Percentiles rank a stretch among this genome's conserved stretches.
These are phyloP conservation scores for Parotia lawesii DNA, from an alignment of 2,113 vertebrate genomes.

Conservation along the genomic window DNA sequence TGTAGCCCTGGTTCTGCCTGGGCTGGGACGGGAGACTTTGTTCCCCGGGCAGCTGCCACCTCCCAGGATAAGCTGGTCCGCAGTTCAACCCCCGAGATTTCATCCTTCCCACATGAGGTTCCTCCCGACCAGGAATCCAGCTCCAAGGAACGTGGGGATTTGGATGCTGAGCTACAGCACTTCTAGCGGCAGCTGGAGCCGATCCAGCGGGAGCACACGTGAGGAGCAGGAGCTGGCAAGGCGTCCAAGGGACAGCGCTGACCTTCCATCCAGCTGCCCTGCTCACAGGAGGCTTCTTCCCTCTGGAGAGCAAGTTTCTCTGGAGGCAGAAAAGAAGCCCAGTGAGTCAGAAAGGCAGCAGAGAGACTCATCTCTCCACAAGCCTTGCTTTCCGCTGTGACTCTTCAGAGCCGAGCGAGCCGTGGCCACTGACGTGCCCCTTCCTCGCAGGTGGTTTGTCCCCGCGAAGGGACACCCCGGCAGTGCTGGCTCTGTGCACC, in stretches of 20 bases:
- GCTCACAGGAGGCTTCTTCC: background rate
- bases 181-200: background rate
- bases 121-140: background rate
- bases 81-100: background rate
- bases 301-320: background rate
- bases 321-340: background rate
- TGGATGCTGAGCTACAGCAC: background rate
- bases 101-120: background rate
- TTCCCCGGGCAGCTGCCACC: background rate
- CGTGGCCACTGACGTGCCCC: background rate
- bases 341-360: background rate
- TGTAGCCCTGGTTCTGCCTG: background rate
- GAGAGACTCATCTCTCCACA: background rate
- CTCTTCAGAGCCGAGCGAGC: background rate
- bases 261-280: background rate
- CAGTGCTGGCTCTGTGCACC: background rate
- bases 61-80: background rate
- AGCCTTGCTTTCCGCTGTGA: background rate
- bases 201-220: background rate
- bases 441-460: background rate
- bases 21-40: background rate
- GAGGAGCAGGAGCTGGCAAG: background rate
- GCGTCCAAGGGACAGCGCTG: background rate
- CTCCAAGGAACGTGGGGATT: background rate
- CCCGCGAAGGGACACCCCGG: background rate